These are phyloP conservation scores for Nibea coibor DNA, from an alignment of 2,113 vertebrate species.

Conservation along the genomic window DNA sequence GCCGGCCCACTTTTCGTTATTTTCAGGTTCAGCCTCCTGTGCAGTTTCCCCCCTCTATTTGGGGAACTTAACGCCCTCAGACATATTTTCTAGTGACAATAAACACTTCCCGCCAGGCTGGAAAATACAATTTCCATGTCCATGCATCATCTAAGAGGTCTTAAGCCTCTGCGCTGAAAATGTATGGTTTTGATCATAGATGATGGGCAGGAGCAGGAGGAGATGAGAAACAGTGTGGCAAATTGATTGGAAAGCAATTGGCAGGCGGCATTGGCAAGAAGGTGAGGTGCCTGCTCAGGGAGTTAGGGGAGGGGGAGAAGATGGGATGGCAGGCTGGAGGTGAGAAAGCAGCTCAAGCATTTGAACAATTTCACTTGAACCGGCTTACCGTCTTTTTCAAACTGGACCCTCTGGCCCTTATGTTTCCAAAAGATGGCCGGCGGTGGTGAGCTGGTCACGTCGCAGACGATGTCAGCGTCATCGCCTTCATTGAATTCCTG, in stretches of 20 bases:
- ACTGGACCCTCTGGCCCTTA: constrained; percentile 88
- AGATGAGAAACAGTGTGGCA: constrained; percentile 41
- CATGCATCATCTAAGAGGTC: constrained; percentile 49
- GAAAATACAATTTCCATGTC: constrained; percentile 43
- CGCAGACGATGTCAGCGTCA: constrained; percentile 92
- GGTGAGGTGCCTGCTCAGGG: constrained; percentile 29
- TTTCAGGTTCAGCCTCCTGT: not conserved
- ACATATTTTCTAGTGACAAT: constrained; percentile 20
- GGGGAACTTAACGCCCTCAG: constrained; percentile 8
- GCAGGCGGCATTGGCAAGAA: constrained; percentile 32
- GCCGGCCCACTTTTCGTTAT: not conserved
- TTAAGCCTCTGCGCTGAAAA: constrained; percentile 29
- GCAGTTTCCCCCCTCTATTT: constrained; percentile 10
- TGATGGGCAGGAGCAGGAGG: constrained; percentile 29
- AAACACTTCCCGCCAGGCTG: constrained; percentile 21
- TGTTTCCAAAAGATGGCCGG: constrained; percentile 95
- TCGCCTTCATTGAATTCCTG: constrained; percentile 97
- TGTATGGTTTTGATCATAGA: constrained; percentile 38
- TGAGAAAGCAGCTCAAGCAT: constrained; percentile 24
- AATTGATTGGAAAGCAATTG: constrained; percentile 57
- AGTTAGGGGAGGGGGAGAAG: constrained; percentile 8
- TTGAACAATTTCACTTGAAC: constrained; percentile 2
- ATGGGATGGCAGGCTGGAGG: constrained; percentile 3
- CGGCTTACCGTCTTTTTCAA: constrained; percentile 92
- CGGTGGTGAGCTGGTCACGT: constrained; percentile 93